Evolutionary conservation across 1,140 invertebrate species (phyloP), one percentile per base, ranked within the genome.

Genomic region (Fragariocoptes setiger): DNA sequence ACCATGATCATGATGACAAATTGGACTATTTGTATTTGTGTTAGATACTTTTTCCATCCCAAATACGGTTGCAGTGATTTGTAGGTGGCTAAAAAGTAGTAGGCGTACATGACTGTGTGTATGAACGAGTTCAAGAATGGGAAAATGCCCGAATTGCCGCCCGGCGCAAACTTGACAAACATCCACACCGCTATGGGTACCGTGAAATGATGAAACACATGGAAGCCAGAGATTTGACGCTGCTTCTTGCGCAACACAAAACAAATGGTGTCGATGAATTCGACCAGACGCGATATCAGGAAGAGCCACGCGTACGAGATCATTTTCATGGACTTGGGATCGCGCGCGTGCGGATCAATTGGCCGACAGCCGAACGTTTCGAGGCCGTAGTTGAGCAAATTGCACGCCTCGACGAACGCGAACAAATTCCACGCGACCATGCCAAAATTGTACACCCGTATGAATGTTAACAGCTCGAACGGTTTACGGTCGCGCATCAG

Each of bases 141-240:
- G n/a, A 31, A 31, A n/a, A 31, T 31, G 25, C 8, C 25, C 25
- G 25, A 31, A n/a, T 44, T 4, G 19, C n/a, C 3, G 2, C 18
- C 2, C 2, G 19, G 20, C 15, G 21, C 41, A 16, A 44, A 22
- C 19, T 44, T 44, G 5, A 44, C 25, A 15, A 21, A 17, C 38
- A 44, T 42, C 19, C 25, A 44, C 14, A 50, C 47, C 21, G 50
- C 48, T 16, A 56, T 43, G 3, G 55, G 51, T 21, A 64, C 65
- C 40, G 62, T 56, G 8, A 60, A 59, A 52, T 85, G 78, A 56
- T 86, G 79, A 52, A 83, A 83, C 0, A 83, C 70, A 47, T 86
- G 78, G 2, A 86, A 62, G 55, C 82, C 80, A 4, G 74, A 78
- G 39, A 86, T 56, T 55, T 85, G 78, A 44, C 70, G 69, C 41